phyloP scores from a whole-genome alignment of 1,140 invertebrate species.

The Nomia melanderi region DNA sequence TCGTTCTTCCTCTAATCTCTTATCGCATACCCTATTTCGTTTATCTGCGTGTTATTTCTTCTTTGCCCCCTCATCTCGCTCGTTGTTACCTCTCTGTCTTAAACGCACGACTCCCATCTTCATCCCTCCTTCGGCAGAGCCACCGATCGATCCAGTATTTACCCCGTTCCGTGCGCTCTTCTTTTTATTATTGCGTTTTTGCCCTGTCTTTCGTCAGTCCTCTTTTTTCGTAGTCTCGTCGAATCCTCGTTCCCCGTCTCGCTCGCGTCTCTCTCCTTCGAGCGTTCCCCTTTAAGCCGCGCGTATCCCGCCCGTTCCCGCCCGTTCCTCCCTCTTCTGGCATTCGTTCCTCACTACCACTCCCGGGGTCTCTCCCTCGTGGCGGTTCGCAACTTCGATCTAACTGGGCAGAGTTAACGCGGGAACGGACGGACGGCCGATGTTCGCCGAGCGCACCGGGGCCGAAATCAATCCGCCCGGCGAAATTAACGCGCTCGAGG shows the following conservation, averaged over 20 bases:
- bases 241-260: not conserved
- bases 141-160: too few species aligned
- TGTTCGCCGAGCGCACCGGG: not conserved
- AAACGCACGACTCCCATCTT: not conserved
- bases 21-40: not conserved
- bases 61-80: too few species aligned
- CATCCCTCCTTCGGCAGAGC: too few species aligned
- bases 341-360: conserved; percentile 5
- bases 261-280: not conserved
- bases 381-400: conserved; percentile 49
- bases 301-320: not conserved
- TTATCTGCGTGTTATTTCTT: not conserved
- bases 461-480: conserved; percentile 64
- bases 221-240: not conserved
- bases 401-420: conserved; percentile 45
- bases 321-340: not conserved
- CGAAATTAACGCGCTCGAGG: conserved; percentile 53
- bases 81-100: not conserved
- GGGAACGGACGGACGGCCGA: conserved; percentile 21
- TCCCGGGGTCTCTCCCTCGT: conserved; percentile 22
- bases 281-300: conserved; percentile 34
- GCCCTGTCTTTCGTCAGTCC: not conserved
- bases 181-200: too few species aligned
- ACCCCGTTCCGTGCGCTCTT: too few species aligned
- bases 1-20: not conserved